Evolutionary conservation across 2,888 invertebrate species (phyloP), one percentile per base, ranked within the genome.

Genomic region (Synanthedon myopaeformis): DNA sequence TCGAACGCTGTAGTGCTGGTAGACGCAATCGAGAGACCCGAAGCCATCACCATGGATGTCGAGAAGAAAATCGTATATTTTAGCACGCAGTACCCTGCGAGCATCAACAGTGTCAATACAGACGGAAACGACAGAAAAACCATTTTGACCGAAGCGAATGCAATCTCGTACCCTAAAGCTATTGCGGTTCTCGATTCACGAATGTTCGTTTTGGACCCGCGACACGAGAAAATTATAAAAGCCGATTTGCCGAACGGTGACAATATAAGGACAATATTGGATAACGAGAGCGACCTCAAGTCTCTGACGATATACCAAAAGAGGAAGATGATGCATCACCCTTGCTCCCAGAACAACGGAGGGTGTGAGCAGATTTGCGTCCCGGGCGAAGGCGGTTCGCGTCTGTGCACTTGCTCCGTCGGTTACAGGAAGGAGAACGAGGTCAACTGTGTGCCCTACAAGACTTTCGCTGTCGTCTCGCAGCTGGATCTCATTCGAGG

Each of bases 311-410:
- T 97, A 59, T 96, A 94, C 85, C 94, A 94, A 64, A 97, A 97
- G 78, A 90, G 96, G 41, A 91, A 92, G 58, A 91, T 90, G 67
- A 90, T 92, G 50, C 92, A 93, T 59, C 97, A 98, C 79, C 96
- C 96, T 0, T 97, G 98, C 73, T 85, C 93, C 49, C 89, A 87
- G 41, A 92, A 91, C 62, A 98, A 98, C 67, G 99, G 98, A 0
- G 96, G 94, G 2, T 99, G 99, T 78, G 94, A 94, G 58, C 99
- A 99, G 64, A 90, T 99, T 41, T 99, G 99, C 75, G 90, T 99
- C 17, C 98, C 98, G 0, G 89, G 91, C 6, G 91, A 92, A n/a
- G 91, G 91, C 0, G 91, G 92, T 0, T 91, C 93, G 0, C 86
- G 94, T 48, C 90, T 91, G 0, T 99, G 99, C 72, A 92, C 93